Evolutionary conservation across 2,888 invertebrate genomes (phyloP), one percentile per base, ranked within the genome.

Genomic region (Campoletis raptor): DNA sequence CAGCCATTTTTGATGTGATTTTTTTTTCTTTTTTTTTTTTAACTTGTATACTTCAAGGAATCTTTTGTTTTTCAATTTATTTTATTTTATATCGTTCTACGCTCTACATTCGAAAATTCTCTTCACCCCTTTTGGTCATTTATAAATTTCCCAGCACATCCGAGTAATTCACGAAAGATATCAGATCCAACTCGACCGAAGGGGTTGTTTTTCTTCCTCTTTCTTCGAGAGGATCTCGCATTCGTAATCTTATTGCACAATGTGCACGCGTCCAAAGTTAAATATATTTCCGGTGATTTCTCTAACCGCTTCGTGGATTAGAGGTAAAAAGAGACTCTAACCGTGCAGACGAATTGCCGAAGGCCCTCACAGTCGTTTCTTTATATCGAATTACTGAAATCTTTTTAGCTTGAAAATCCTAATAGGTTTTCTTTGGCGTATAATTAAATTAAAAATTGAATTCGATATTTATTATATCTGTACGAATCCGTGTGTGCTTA

Each of bases 121-220:
- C 12, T 64, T 42, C 21, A 30, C 54, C 54, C 37, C 64, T 15
- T 42, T 72, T 1, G 69, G 54, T 45, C 66, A 61, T 82, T 88
- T 79, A 84, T 48, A 86, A 87, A 86, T 85, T 87, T 83, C 66
- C 77, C 76, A 77, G 85, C 83, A 85, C 83, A 79, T 87, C 85
- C 66, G 57, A 84, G 70, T 37, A 77, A 80, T 81, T 74, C 86
- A 76, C 70, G 80, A 12, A 45, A 84, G 82, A 81, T 40, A 61
- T 52, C 36, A 8, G 48, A 54, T 64, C 36, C 7, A 76, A 15
- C 7, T 30, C 77, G 21, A 37, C 54, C 45, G 54, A 42, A 85
- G 81, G 66, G 42, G 66, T 77, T 80, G 72, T 73, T 73, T 69
- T 54, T 64, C 45, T 10, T 6, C 61, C 48, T 64, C 37, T 42